phyloP scores from a whole-genome alignment of 1,140 invertebrate species.

The Drosophila nasuta region DNA sequence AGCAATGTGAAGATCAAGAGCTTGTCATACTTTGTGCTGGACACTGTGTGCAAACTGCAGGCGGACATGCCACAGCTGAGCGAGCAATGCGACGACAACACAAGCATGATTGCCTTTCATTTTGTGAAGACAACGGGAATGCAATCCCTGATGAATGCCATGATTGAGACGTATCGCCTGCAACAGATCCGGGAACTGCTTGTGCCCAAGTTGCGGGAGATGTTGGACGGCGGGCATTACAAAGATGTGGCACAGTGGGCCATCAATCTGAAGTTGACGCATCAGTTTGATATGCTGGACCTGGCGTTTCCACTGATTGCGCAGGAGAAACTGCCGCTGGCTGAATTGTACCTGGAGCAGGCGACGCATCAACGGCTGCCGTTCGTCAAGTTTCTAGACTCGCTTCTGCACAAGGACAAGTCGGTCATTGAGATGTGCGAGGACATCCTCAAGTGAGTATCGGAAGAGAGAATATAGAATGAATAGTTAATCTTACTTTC shows the following conservation, averaged over 20 bases:
- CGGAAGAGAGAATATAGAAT: background rate
- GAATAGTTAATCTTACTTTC: background rate
- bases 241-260: constrained; percentile 86
- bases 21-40: constrained; percentile 87
- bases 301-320: constrained; percentile 89
- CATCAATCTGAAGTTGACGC: constrained; percentile 65
- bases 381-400: constrained; percentile 88
- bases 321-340: constrained; percentile 89
- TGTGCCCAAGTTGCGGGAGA: constrained; percentile 85
- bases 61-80: constrained; percentile 65
- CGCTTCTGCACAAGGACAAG: constrained; percentile 85
- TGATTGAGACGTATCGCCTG: constrained; percentile 86
- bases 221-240: constrained; percentile 86
- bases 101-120: constrained; percentile 88
- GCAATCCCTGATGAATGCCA: constrained; percentile 86
- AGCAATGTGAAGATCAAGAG: constrained; percentile 86
- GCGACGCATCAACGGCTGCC: constrained; percentile 86
- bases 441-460: constrained; percentile 84
- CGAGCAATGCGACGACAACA: constrained; percentile 83
- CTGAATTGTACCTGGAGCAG: constrained; percentile 88
- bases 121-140: constrained; percentile 87
- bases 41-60: constrained; percentile 86
- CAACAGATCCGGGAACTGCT: constrained; percentile 86
- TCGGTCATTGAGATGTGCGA: constrained; percentile 84
- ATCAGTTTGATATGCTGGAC: constrained; percentile 87